Conservation (phyloP, 92 coral and sea anemone species). For the Virgularia gustaviana region DNA sequence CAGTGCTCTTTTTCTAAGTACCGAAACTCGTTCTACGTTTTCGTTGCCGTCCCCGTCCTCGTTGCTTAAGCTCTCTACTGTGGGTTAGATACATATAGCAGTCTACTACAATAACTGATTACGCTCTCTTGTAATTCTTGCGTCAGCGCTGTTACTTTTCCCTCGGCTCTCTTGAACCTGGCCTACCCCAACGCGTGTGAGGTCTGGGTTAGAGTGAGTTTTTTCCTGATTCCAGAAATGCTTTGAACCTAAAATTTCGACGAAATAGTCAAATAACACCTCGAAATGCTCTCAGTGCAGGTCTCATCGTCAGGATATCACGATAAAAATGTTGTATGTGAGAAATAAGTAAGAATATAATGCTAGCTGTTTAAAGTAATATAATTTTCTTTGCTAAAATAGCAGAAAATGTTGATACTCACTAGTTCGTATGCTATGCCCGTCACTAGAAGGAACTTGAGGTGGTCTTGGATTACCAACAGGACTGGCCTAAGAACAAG, state of each 20-base stretch:
- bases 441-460: slow-evolving; percentile 1
- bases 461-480: slow-evolving; percentile 28
- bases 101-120: slow-evolving; percentile 2
- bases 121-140: slow-evolving; percentile 71
- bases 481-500: slow-evolving; percentile 33
- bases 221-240: slow-evolving; percentile 40
- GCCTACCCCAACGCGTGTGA: slow-evolving; percentile 48
- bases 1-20: too few relatives aligned
- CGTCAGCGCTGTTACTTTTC: slow-evolving; percentile 97
- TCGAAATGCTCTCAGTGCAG: too few relatives aligned
- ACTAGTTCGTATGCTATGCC: neutral
- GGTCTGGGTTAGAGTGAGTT: slow-evolving; percentile 99
- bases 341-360: too few relatives aligned
- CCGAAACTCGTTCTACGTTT: too few relatives aligned
- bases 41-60: too few relatives aligned
- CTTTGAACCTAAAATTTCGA: slow-evolving; percentile 1
- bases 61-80: too few relatives aligned
- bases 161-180: slow-evolving; percentile 52
- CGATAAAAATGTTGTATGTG: too few relatives aligned
- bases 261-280: neutral
- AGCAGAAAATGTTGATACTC: neutral
- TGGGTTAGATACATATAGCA: neutral
- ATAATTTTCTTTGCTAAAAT: neutral
- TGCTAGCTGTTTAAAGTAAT: neutral
- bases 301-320: too few relatives aligned